These are phyloP conservation scores for Bombus sibiricus DNA, from an alignment of 1,140 invertebrate genomes.

Conservation along the genomic window DNA sequence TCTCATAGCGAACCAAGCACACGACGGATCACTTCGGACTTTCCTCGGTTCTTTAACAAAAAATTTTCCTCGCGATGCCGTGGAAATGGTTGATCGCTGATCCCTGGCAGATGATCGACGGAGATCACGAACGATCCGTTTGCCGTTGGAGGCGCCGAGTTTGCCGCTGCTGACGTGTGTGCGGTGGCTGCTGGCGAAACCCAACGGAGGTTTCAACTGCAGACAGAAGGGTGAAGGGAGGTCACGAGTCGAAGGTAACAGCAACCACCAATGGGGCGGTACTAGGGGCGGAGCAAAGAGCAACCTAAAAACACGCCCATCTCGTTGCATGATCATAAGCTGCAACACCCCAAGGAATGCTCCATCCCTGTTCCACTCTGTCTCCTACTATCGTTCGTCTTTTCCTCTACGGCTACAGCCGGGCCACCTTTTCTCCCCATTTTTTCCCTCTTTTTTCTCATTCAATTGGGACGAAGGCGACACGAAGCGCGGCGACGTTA, in stretches of 20 bases:
- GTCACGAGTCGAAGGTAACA: conserved; percentile 52
- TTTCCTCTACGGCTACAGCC: conserved; percentile 9
- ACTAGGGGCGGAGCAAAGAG: conserved; percentile 59
- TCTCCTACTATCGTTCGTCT: conserved; percentile 11
- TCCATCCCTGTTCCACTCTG: conserved; percentile 42
- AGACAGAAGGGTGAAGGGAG: conserved; percentile 59
- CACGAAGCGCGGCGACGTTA: conserved; percentile 58
- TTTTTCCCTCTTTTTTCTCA: conserved; percentile 11
- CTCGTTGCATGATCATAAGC: conserved; percentile 57
- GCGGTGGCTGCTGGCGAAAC: conserved; percentile 62
- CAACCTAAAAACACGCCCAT: conserved; percentile 51
- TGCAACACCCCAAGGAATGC: conserved; percentile 63
- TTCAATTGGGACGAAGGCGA: conserved; percentile 52
- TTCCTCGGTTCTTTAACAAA: neutral
- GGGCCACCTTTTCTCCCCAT: conserved; percentile 21
- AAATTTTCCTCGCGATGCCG: conserved; percentile 18
- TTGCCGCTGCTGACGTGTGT: conserved; percentile 66
- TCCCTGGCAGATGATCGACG: conserved; percentile 52
- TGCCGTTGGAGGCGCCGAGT: conserved; percentile 56
- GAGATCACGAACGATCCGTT: conserved; percentile 55
- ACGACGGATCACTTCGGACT: neutral
- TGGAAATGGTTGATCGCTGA: conserved; percentile 18
- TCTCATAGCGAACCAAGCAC: conserved; percentile 16
- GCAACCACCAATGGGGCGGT: conserved; percentile 64
- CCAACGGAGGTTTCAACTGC: conserved; percentile 60